Base-by-base conservation (phyloP, 2,797 vertebrate genomes). In the Eulemur mongoz region DNA sequence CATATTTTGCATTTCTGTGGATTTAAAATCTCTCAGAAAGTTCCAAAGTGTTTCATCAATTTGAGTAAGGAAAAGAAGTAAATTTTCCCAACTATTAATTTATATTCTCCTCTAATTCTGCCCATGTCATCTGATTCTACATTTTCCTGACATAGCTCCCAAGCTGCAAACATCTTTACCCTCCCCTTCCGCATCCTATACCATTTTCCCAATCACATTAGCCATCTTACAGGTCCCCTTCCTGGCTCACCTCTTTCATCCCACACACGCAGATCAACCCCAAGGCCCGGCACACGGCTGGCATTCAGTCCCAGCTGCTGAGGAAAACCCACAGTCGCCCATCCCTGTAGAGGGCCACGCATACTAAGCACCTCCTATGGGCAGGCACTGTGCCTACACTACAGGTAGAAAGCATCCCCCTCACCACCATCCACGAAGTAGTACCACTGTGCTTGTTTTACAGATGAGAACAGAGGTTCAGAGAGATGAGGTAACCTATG, bases 11-110 rank as follows among this genome's bases (percentile, higher is more conserved):
- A 94, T 93, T 89, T 86, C 25, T 72, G 59, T 17, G 20, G 54
- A 52, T 76, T 95, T 90, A 65, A 87, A 88, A 88, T 82, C 61
- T 85, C 89, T 93, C 30, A 89, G 40, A 73, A 89, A 91, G 40
- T 92, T 93, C 25, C 30, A 27, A 82, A 73, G 57, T 50, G 40
- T 32, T 79, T 89, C 69, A 81, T 84, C 38, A 48, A 32, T 54
- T 84, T 78, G 18, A 14, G 10, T 27, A 91, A 70, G 20, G 25
- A 96, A 92, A 90, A 59, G 1, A 92, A 63, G 5, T 45, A 40
- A 23, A 4, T 65, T 72, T 83, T n/a, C 50, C 90, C 35, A 20
- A 43, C 52, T 80, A 27, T 27, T 61, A 43, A n/a, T 57, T 79
- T 72, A 57, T 30, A 57, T 43, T 88, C 38, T 92, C 84, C 50